A percentile compares a stretch with the other conserved stretches of the same genome.
These are phyloP conservation scores for Anadara kagoshimensis DNA, from an alignment of 1,140 invertebrate genomes.

Conservation along the genomic window DNA sequence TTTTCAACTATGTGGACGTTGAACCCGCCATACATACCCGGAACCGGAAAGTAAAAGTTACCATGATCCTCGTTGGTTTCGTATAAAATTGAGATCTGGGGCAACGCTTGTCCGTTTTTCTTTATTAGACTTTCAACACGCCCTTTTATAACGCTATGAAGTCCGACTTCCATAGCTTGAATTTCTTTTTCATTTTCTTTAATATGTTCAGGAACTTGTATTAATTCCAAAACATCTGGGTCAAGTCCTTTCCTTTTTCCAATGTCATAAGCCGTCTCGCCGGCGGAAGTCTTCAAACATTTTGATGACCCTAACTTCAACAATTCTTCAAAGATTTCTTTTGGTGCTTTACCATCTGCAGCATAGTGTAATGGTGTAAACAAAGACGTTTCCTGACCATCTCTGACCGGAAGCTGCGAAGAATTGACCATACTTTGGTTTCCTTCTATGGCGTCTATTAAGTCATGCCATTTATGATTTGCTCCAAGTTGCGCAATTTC, in stretches of 20 bases:
- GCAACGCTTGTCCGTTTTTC: constrained; percentile 29
- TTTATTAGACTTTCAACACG: constrained; percentile 24
- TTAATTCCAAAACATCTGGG: neutral
- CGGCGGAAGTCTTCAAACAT: constrained; percentile 10
- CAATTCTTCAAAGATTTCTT: constrained; percentile 15
- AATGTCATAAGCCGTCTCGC: constrained; percentile 19
- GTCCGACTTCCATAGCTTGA: neutral
- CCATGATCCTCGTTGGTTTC: neutral
- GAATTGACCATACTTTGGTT: neutral
- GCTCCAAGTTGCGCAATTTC: neutral
- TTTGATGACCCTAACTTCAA: constrained; percentile 4
- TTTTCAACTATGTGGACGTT: constrained; percentile 7
- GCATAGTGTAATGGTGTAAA: constrained; percentile 17
- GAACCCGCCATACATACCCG: constrained; percentile 40
- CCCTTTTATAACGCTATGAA: constrained; percentile 24
- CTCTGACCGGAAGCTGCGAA: neutral
- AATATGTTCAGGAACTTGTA: constrained; percentile 7
- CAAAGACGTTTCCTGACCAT: neutral
- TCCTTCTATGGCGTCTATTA: neutral
- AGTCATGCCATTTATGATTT: constrained; percentile 5
- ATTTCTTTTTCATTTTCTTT: constrained; percentile 1
- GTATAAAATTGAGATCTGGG: constrained; percentile 26
- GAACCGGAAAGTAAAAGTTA: constrained; percentile 28
- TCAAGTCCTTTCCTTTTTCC: neutral
- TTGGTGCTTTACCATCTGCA: constrained; percentile 8